Evolutionary conservation across 2,113 vertebrate genomes (phyloP).

Genomic region (Grantiella picta): DNA sequence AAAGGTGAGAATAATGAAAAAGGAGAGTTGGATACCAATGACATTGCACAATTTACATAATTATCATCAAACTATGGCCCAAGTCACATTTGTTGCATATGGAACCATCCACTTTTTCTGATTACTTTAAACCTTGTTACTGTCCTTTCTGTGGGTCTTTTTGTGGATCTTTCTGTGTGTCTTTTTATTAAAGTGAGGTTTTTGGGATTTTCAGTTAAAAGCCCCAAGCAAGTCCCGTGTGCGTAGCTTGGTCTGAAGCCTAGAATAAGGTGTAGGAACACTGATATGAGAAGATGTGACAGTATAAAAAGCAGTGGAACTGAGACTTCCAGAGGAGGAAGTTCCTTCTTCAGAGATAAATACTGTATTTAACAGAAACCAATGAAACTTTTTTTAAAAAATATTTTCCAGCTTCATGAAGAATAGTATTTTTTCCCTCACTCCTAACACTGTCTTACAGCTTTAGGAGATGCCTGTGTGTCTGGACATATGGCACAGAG

Average conservation of each 20-base stretch:
- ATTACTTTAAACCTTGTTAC: not conserved
- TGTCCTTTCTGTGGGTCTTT: not conserved
- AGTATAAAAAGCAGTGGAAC: not conserved
- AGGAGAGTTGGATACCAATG: not conserved
- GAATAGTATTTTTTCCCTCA: not conserved
- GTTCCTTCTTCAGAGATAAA: not conserved
- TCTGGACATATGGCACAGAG: not conserved
- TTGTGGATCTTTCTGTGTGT: not conserved
- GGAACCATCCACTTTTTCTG: not conserved
- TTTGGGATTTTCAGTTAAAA: not conserved
- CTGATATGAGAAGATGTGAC: not conserved
- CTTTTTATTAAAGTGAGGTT: not conserved
- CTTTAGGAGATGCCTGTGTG: not conserved
- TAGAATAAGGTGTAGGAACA: not conserved
- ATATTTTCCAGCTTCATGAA: not conserved
- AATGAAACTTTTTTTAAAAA: not conserved
- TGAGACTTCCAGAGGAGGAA: not conserved
- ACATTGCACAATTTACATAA: not conserved
- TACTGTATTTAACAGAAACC: not conserved
- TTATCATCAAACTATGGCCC: not conserved
- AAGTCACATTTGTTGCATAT: not conserved
- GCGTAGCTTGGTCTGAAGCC: not conserved
- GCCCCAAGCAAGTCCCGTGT: not conserved
- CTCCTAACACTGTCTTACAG: not conserved
- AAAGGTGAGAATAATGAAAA: not conserved